These are phyloP conservation scores for Lydus trimaculatus DNA, from an alignment of 2,888 invertebrate genomes.

Conservation along the genomic window DNA sequence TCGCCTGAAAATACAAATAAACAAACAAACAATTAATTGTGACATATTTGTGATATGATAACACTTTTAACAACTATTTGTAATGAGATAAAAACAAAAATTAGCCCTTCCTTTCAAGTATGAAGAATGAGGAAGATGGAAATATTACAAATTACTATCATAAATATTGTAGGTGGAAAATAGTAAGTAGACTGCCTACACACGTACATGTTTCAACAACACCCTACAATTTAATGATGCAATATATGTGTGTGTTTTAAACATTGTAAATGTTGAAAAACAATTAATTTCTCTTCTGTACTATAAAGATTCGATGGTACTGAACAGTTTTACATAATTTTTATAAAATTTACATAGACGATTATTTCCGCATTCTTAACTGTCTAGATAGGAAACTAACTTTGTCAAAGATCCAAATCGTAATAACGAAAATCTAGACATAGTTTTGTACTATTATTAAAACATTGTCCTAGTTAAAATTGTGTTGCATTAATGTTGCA, in stretches of 20 bases:
- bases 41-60: neutral
- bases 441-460: neutral
- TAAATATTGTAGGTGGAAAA: neutral
- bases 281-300: too few relatives aligned
- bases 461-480: neutral
- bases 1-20: conserved; percentile 93
- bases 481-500: neutral
- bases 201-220: neutral
- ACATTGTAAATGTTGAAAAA: neutral
- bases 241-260: neutral
- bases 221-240: neutral
- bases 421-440: neutral
- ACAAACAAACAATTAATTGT: neutral
- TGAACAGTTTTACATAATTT: neutral
- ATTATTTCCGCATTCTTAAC: conserved; percentile 3
- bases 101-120: neutral
- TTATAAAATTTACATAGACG: neutral
- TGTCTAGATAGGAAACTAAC: neutral
- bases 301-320: neutral
- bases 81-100: neutral
- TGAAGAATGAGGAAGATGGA: neutral
- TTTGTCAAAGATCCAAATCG: neutral
- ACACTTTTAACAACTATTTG: neutral
- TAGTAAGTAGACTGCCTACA: neutral
- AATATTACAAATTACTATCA: neutral